Percentiles rank a stretch among this genome's conserved stretches.
Conservation (phyloP, 2,888 invertebrate species). For the Anthophora plumipes region DNA sequence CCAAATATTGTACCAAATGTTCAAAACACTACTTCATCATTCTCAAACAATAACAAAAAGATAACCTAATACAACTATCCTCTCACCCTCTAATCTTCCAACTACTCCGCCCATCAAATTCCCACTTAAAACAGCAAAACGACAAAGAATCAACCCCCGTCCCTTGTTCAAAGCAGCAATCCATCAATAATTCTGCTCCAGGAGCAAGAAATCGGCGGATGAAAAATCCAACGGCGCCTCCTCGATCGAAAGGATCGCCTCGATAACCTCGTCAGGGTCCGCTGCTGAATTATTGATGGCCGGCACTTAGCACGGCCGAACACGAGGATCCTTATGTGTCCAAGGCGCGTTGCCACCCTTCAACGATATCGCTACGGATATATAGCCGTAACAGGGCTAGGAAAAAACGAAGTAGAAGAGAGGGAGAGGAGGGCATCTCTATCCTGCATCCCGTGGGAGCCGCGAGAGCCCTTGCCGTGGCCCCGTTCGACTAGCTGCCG, state of each 20-base stretch:
- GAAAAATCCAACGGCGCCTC: constrained; percentile 49
- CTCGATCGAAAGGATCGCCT: constrained; percentile 58
- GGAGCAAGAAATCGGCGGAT: constrained; percentile 42
- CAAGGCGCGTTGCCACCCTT: constrained; percentile 68
- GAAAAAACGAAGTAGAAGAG: constrained; percentile 4
- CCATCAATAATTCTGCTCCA: constrained; percentile 42
- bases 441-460: constrained; percentile 72
- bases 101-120: neutral
- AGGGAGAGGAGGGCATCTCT: constrained; percentile 56
- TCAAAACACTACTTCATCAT: neutral
- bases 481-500: constrained; percentile 73
- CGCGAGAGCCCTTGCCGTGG: constrained; percentile 69
- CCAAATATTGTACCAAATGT: neutral
- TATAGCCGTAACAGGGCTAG: constrained; percentile 42
- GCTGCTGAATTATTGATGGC: constrained; percentile 84
- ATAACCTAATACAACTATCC: neutral
- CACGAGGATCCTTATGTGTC: constrained; percentile 71
- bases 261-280: constrained; percentile 83
- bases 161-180: neutral
- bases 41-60: neutral
- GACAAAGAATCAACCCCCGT: neutral
- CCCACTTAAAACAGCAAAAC: neutral
- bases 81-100: too few species aligned
- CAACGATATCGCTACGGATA: constrained; percentile 66
- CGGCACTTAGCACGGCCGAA: constrained; percentile 77